These are phyloP conservation scores for Phrynocephalus forsythii DNA, from an alignment of 2,797 vertebrate species.

Conservation along the genomic window DNA sequence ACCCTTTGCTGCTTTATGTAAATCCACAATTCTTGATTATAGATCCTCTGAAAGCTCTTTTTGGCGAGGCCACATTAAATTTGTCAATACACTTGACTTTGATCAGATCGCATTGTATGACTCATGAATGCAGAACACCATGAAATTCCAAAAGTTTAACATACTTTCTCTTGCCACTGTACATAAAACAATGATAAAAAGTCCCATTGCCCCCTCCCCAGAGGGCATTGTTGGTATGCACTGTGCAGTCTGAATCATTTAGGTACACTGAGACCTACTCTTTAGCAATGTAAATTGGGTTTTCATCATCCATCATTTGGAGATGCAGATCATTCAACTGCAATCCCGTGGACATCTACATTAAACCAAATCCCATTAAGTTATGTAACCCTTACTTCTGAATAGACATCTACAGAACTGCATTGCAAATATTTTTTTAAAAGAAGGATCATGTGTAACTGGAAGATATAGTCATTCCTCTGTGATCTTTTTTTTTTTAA, in stretches of 20 bases:
- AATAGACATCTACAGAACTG: background rate
- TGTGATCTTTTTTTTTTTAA: slow-evolving; percentile 78
- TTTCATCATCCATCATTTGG: slow-evolving; percentile 24
- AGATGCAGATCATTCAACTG: slow-evolving; percentile 36
- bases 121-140: too few species aligned
- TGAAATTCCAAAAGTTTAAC: too few species aligned
- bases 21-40: too few species aligned
- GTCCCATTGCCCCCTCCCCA: too few species aligned
- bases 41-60: too few species aligned
- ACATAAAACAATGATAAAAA: too few species aligned
- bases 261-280: background rate
- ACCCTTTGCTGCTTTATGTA: too few species aligned
- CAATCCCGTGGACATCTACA: background rate
- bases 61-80: too few species aligned
- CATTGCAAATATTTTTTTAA: slow-evolving; percentile 45
- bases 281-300: background rate
- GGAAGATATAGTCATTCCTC: slow-evolving; percentile 74
- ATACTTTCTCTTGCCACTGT: too few species aligned
- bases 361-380: background rate
- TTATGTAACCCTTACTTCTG: background rate
- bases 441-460: slow-evolving; percentile 60
- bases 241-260: background rate
- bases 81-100: too few species aligned
- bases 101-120: too few species aligned
- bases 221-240: too few species aligned